Evolutionary conservation across 2,888 invertebrate species (phyloP).

Genomic region (Tuberolachnus salignus): DNA sequence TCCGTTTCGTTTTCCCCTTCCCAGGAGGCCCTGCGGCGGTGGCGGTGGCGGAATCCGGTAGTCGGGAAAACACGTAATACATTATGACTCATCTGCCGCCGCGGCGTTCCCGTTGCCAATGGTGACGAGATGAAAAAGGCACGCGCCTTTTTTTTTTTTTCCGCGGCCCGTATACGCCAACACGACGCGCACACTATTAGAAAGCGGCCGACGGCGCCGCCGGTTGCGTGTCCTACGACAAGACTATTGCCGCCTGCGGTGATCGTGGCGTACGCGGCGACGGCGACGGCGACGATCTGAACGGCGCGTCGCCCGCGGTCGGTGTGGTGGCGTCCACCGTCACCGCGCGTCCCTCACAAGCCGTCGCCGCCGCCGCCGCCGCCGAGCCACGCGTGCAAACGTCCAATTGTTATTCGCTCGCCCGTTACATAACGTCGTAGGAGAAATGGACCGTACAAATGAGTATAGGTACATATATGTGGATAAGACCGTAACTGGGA

Average conservation of each 20-base stretch:
- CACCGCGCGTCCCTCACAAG: neutral
- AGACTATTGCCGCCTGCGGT: neutral
- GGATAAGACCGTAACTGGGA: no score
- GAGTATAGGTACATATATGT: no score
- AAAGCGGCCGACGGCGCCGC: neutral
- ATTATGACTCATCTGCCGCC: constrained; percentile 39
- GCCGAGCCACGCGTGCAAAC: no score
- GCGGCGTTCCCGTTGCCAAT: constrained; percentile 33
- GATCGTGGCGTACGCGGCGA: neutral
- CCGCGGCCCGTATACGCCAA: constrained; percentile 1
- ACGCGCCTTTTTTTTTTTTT: constrained; percentile 2
- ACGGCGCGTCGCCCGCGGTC: neutral
- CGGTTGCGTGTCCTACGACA: constrained; percentile 5
- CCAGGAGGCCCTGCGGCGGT: constrained; percentile 17
- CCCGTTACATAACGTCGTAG: neutral
- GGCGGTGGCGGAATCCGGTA: constrained; percentile 31
- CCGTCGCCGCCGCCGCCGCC: no score
- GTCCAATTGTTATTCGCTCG: no score
- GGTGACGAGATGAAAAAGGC: constrained; percentile 43
- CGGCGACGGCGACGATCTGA: neutral
- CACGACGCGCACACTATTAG: neutral
- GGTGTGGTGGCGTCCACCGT: neutral
- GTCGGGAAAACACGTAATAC: constrained; percentile 43
- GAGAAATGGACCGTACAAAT: no score
- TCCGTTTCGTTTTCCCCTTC: constrained; percentile 14